Conservation (phyloP, 2,888 invertebrate species). For the Melanotus villosus region DNA sequence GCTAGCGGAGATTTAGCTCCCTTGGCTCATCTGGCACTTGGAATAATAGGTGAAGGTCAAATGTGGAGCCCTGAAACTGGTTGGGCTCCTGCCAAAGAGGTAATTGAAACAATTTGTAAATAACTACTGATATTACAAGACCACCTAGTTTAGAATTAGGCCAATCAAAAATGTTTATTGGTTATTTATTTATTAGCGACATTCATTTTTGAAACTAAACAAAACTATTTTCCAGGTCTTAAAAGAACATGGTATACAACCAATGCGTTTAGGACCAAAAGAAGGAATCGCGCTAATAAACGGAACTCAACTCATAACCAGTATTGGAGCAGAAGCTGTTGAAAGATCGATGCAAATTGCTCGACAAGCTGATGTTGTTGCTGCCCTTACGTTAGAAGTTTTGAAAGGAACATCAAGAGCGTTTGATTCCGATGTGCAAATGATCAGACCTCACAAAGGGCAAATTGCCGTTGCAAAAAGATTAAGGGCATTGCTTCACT, state of each 20-base stretch:
- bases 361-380: conserved; percentile 76
- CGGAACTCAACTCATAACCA: conserved; percentile 78
- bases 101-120: conserved; percentile 51
- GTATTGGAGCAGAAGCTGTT: conserved; percentile 76
- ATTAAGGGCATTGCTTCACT: conserved; percentile 74
- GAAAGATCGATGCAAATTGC: conserved; percentile 73
- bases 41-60: conserved; percentile 77
- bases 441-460: conserved; percentile 75
- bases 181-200: no score
- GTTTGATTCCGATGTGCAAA: conserved; percentile 76
- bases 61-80: conserved; percentile 78
- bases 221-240: conserved; percentile 59
- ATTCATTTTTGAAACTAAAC: no score
- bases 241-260: conserved; percentile 71
- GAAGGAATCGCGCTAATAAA: conserved; percentile 78
- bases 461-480: conserved; percentile 74
- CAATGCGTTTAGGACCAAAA: conserved; percentile 73
- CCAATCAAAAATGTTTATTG: no score
- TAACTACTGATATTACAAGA: not conserved
- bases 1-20: conserved; percentile 79
- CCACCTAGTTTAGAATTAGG: no score
- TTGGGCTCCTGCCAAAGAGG: conserved; percentile 74
- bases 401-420: conserved; percentile 77
- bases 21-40: conserved; percentile 76
- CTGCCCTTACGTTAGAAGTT: conserved; percentile 76